Evolutionary conservation across 2,797 vertebrate genomes (phyloP).

Genomic region (Caiman crocodilus): DNA sequence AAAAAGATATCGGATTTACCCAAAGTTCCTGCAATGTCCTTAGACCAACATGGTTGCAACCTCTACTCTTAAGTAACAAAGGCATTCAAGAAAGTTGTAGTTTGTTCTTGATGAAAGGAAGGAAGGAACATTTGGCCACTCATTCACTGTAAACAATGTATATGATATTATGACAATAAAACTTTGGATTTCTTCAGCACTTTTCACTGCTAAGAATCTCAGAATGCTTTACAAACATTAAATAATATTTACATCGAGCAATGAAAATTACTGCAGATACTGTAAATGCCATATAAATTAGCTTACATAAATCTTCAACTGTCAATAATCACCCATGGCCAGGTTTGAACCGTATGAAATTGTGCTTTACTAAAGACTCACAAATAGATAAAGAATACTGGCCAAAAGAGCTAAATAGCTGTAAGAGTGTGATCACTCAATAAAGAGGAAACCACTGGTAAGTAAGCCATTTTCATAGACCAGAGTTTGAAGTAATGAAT

Average conservation of each 20-base stretch:
- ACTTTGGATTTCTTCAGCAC: neutral
- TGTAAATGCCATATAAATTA: slow-evolving; percentile 26
- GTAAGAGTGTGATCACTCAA: neutral
- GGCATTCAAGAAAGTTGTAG: slow-evolving; percentile 45
- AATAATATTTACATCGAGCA: neutral
- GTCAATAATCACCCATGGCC: neutral
- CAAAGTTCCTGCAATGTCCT: too few relatives aligned
- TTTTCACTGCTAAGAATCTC: slow-evolving; percentile 10
- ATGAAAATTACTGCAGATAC: slow-evolving; percentile 5
- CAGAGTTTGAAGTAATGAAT: neutral
- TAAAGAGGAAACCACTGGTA: neutral
- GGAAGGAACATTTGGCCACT: slow-evolving; percentile 49
- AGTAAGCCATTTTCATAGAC: neutral
- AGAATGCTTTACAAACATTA: slow-evolving; percentile 52
- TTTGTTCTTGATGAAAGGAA: neutral
- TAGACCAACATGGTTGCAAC: too few relatives aligned
- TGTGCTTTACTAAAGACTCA: neutral
- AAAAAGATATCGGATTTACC: too few relatives aligned
- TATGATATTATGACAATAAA: slow-evolving; percentile 20
- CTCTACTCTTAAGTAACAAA: too few relatives aligned
- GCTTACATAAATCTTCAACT: slow-evolving; percentile 16
- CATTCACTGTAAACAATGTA: slow-evolving; percentile 28
- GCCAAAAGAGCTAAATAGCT: neutral
- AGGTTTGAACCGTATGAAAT: neutral
- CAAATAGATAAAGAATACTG: neutral